Base-by-base conservation (phyloP, 2,113 vertebrate genomes). In the Puma concolor region DNA sequence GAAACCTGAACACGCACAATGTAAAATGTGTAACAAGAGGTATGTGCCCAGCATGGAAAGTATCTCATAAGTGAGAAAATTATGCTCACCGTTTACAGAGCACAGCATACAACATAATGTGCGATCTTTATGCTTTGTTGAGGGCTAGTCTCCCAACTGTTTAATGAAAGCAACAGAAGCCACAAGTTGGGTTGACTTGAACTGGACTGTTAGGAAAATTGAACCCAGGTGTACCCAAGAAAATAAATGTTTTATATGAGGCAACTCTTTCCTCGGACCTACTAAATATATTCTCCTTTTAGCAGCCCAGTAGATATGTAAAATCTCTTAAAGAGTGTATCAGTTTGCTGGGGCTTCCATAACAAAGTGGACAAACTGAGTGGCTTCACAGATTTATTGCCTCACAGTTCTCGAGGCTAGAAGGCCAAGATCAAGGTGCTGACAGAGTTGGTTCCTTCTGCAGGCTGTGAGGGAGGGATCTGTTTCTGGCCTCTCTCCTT, bases 31-130 rank as follows among this genome's bases (percentile, higher is more conserved):
- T 97, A 93, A 96, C 71, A 94, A 94, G 95, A 98, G 36, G 97
- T 98, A 66, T 98, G 97, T 98, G 98, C 96, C 86, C 90, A 95
- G 97, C 98, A 98, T 89, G 90, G 94, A 66, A 98, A 98, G 76
- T 79, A 97, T 94, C 98, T 97, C 97, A 94, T 97, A 98, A 98
- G 82, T 95, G 97, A 89, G 86, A 97, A 98, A 98, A 98, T 97
- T 88, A 98, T 74, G 71, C 79, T 95, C 77, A 14, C 72, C 48
- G 11, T 97, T 98, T 97, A 96, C 66, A 86, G 84, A 92, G 67
- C 91, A 88, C 83, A 97, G 84, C 94, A 71, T 50, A 94, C n/a
- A 95, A 87, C 90, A 67, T 82, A 95, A 96, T 69, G 66, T 1
- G 69, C 14, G 0, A 4, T 80, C 95, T 83, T 90, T n/a, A 90